Evolutionary conservation across 64 coral and sea anemone species (phyloP).

Genomic region (Stichodactyla helianthus): DNA sequence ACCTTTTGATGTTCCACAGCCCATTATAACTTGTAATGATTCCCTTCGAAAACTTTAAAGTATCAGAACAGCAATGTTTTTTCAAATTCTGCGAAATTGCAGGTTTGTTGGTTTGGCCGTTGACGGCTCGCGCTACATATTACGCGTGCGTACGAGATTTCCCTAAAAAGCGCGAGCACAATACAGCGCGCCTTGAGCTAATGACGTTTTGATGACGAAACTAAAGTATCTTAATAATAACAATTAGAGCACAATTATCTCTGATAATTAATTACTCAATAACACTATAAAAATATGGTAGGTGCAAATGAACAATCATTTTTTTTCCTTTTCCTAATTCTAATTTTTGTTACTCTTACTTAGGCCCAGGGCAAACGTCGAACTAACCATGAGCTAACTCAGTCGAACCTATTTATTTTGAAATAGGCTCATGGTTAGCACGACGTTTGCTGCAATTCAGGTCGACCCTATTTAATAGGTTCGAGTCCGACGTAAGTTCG

Average conservation of each 20-base stretch:
- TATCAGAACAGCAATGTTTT: neutral
- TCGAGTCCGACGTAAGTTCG: too few relatives aligned
- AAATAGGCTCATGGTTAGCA: too few relatives aligned
- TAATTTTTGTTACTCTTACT: too few relatives aligned
- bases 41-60: neutral
- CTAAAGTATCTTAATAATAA: neutral
- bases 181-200: neutral
- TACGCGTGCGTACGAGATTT: neutral
- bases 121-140: neutral
- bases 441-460: too few relatives aligned
- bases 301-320: neutral
- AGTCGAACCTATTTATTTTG: too few relatives aligned
- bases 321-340: too few relatives aligned
- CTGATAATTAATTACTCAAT: neutral
- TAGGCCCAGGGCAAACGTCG: too few relatives aligned
- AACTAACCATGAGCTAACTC: too few relatives aligned
- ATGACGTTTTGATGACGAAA: conserved; percentile 1
- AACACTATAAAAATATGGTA: neutral
- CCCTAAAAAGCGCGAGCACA: neutral
- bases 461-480: too few relatives aligned
- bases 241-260: neutral
- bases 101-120: neutral
- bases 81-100: neutral
- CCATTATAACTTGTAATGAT: neutral
- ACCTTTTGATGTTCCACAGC: neutral